Percentiles rank a stretch among this genome's conserved stretches.
Conservation (phyloP, 2,888 invertebrate genomes). For the Agrilus mali region DNA sequence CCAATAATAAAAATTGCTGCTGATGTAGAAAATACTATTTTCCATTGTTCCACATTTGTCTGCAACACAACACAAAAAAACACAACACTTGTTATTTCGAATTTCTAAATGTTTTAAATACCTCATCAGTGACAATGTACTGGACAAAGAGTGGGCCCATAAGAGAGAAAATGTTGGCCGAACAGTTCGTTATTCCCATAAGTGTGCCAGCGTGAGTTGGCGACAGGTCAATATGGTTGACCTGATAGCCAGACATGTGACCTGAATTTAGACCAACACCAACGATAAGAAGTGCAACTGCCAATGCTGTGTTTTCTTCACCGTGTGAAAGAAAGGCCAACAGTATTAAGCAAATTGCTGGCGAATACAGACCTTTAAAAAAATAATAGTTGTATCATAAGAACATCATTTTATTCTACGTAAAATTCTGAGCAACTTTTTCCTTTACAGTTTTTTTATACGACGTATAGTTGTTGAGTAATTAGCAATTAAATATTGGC, state of each 20-base stretch:
- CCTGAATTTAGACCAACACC: constrained; percentile 60
- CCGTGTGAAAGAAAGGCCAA: constrained; percentile 43
- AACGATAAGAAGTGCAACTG: constrained; percentile 50
- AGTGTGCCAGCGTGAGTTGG: constrained; percentile 68
- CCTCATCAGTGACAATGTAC: constrained; percentile 50
- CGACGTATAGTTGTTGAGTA: too few relatives aligned
- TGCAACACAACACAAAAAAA: constrained; percentile 32
- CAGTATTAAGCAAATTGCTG: constrained; percentile 52
- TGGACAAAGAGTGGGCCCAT: constrained; percentile 60
- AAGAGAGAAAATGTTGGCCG: constrained; percentile 60
- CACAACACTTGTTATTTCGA: too few relatives aligned
- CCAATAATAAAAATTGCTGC: constrained; percentile 56
- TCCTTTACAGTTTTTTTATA: background rate
- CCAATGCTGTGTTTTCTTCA: constrained; percentile 41
- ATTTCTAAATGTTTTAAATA: constrained; percentile 28
- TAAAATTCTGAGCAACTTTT: background rate
- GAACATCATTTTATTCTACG: background rate
- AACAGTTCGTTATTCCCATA: constrained; percentile 69
- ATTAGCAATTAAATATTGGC: too few relatives aligned
- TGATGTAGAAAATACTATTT: constrained; percentile 60
- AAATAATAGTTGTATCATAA: background rate
- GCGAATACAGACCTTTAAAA: constrained; percentile 49
- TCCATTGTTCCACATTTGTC: constrained; percentile 55
- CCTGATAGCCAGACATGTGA: constrained; percentile 56
- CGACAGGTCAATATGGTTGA: constrained; percentile 67